Evolutionary conservation across 2,797 vertebrate species (phyloP), one percentile per base, ranked within the genome.

Genomic region (Gallinago solitaria): DNA sequence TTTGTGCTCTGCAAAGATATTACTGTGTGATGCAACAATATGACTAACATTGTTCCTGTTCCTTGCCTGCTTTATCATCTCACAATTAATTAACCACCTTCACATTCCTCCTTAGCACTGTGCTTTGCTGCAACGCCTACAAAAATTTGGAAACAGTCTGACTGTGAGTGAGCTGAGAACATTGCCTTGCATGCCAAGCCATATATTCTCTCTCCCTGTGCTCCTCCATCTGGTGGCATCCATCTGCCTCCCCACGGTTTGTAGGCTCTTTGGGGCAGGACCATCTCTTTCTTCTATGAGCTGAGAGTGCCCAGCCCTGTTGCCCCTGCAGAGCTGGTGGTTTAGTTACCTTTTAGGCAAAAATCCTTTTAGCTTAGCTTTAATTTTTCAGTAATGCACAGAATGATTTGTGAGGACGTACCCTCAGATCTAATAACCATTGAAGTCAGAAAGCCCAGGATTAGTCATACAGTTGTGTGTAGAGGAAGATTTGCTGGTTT

Each of bases 121-220:
- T 47, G 45, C 85, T 95, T 90, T 96, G 86, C 93, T 96, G 94
- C 92, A 94, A 70, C 51, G 70, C 93, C 95, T 79, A 74, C 93
- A 89, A 84, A 86, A 89, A 92, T 87, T 89, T 95, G 74, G 83
- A 89, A 94, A 87, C 80, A 63, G 19, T 69, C 77, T 94, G 67
- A 69, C 88, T 84, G 53, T 77, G 73, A 90, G 90, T 67, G 83
- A 92, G 77, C 74, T 77, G 83, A 87, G 90, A 92, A 76, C 63
- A 82, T 60, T 9, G 9, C 70, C 71, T 84, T 0, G 1, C 69
- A 69, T 84, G 50, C 90, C 94, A 95, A 30, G 24, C 1, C 0
- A 11, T 82, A 24, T 1, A 2, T 63, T 79, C 41, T 76, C 51
- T 79, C 65, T 91, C 41, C 19, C 54, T 63, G 47, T 21, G 50